phyloP scores from a whole-genome alignment of 1,140 invertebrate genomes.

The Nomia melanderi region DNA sequence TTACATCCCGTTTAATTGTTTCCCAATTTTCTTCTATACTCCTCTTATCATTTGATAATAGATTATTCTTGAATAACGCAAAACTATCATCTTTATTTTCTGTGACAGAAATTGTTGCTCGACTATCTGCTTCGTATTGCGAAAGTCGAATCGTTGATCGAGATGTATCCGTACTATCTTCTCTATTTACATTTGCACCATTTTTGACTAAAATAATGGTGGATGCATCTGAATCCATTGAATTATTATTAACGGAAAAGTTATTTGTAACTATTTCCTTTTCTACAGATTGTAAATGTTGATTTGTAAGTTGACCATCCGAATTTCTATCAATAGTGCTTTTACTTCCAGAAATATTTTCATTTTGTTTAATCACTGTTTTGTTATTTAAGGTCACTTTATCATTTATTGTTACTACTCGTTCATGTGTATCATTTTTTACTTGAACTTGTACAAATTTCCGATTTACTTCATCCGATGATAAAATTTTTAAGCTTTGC shows the following conservation, averaged over 20 bases:
- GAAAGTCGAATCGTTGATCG: conserved; percentile 32
- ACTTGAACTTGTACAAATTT: conserved; percentile 58
- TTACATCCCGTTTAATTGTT: conserved; percentile 60
- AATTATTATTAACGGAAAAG: neutral
- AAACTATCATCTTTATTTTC: conserved; percentile 12
- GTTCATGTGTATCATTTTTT: conserved; percentile 25
- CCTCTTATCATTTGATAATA: neutral
- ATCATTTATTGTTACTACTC: conserved; percentile 43
- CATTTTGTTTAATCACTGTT: neutral
- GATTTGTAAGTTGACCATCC: neutral
- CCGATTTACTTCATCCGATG: conserved; percentile 59
- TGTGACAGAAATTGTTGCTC: neutral
- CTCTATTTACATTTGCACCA: neutral
- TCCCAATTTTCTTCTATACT: conserved; percentile 57
- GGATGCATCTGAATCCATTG: conserved; percentile 30
- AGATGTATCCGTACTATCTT: conserved; percentile 12
- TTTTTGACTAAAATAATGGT: conserved; percentile 39
- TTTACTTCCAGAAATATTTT: conserved; percentile 14
- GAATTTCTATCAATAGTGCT: neutral
- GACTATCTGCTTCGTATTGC: neutral
- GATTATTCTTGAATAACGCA: neutral
- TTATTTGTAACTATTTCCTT: neutral
- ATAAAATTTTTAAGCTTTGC: conserved; percentile 54
- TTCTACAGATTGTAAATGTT: neutral
- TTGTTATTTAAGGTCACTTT: conserved; percentile 23